These are phyloP conservation scores for Caerostris extrusa DNA, from an alignment of 1,140 invertebrate genomes.

Conservation along the genomic window DNA sequence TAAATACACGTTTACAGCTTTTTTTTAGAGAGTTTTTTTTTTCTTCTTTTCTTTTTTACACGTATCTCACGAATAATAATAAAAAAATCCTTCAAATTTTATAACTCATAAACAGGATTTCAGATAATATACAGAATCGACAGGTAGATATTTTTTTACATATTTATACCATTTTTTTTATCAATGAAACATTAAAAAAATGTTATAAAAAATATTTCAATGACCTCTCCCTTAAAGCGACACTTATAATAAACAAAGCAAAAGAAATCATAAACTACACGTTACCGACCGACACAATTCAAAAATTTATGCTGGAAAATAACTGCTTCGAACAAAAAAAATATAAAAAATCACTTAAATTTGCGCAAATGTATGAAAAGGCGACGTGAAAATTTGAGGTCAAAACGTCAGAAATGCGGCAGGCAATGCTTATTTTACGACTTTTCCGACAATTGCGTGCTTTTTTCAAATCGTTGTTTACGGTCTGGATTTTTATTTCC, in stretches of 20 bases:
- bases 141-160: too few species aligned
- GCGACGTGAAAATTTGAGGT: constrained; percentile 35
- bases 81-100: too few species aligned
- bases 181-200: neutral
- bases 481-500: neutral
- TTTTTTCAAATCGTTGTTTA: constrained; percentile 29
- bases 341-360: neutral
- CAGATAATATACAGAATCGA: too few species aligned
- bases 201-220: neutral
- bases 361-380: constrained; percentile 7
- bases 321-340: neutral
- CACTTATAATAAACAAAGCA: neutral
- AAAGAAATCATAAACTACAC: neutral
- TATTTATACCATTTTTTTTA: too few species aligned
- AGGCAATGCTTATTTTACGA: constrained; percentile 42
- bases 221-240: neutral
- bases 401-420: constrained; percentile 35
- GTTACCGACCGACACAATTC: neutral
- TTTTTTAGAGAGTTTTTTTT: too few species aligned
- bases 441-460: constrained; percentile 57
- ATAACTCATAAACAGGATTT: too few species aligned
- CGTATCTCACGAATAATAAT: too few species aligned
- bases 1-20: too few species aligned
- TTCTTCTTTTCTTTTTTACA: too few species aligned
- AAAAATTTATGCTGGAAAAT: neutral